phyloP scores from a whole-genome alignment of 2,113 vertebrate genomes.

The Salvator merianae region DNA sequence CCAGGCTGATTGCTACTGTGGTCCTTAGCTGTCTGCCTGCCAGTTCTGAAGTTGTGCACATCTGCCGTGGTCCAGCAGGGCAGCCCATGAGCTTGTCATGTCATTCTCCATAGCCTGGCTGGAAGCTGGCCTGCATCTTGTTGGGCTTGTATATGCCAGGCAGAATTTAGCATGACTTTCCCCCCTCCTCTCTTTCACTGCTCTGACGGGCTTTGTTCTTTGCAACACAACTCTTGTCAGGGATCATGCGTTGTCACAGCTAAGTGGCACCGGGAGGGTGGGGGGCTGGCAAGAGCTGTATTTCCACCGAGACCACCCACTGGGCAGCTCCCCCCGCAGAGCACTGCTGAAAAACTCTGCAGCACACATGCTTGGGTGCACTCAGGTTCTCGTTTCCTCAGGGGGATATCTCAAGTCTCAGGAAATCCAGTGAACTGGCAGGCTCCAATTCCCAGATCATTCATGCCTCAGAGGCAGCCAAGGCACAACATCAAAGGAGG shows the following conservation, averaged over 20 bases:
- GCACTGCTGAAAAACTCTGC: neutral
- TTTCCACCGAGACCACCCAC: neutral
- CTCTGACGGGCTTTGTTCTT: neutral
- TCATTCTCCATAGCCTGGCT: neutral
- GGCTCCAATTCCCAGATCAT: neutral
- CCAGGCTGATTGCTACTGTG: no score
- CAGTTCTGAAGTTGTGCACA: neutral
- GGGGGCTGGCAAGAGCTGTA: rapidly evolving
- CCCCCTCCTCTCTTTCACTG: neutral
- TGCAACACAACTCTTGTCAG: neutral
- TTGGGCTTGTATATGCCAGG: no score
- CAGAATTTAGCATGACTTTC: neutral
- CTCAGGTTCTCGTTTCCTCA: neutral
- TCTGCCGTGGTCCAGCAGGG: neutral
- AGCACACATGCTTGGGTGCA: neutral
- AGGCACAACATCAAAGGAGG: neutral
- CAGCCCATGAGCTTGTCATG: neutral
- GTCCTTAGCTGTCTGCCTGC: neutral
- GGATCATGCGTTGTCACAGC: no score
- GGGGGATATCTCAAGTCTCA: neutral
- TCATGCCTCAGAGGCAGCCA: neutral
- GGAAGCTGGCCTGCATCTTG: neutral
- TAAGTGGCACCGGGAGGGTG: neutral
- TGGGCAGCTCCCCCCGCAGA: neutral
- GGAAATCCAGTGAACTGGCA: neutral